Evolutionary conservation across 2,113 vertebrate species (phyloP).

Genomic region (Platanista minor): DNA sequence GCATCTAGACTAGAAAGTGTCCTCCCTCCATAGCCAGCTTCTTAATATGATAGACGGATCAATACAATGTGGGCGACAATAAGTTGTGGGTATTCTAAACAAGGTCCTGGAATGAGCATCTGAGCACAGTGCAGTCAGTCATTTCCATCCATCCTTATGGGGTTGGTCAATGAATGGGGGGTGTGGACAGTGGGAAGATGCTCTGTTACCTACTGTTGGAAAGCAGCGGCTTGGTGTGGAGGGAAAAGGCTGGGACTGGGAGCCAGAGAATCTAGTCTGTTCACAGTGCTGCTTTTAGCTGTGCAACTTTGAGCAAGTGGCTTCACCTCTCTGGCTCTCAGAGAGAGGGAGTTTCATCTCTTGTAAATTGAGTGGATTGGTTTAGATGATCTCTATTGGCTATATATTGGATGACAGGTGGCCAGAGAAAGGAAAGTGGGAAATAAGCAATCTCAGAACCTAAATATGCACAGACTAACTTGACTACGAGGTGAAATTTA

Average conservation of each 20-base stretch:
- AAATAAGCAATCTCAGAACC: neutral
- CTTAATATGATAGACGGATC: neutral
- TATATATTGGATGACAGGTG: neutral
- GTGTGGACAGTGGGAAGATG: neutral
- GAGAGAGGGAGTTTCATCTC: neutral
- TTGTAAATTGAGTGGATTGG: neutral
- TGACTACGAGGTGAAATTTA: neutral
- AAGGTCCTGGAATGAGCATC: neutral
- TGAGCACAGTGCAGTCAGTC: neutral
- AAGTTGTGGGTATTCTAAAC: neutral
- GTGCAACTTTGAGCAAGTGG: neutral
- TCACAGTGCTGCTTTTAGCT: neutral
- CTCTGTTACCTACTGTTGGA: neutral
- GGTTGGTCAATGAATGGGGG: neutral
- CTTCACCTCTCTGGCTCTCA: neutral
- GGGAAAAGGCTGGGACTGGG: neutral
- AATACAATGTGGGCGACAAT: neutral
- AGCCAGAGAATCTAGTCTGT: neutral
- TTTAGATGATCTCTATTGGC: neutral
- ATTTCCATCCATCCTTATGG: neutral
- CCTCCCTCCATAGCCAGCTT: neutral
- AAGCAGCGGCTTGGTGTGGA: neutral
- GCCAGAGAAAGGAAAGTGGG: neutral
- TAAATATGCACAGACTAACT: neutral
- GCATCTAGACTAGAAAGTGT: neutral